Base-by-base conservation (phyloP, 2,888 invertebrate species). In the Athalia rosae region DNA sequence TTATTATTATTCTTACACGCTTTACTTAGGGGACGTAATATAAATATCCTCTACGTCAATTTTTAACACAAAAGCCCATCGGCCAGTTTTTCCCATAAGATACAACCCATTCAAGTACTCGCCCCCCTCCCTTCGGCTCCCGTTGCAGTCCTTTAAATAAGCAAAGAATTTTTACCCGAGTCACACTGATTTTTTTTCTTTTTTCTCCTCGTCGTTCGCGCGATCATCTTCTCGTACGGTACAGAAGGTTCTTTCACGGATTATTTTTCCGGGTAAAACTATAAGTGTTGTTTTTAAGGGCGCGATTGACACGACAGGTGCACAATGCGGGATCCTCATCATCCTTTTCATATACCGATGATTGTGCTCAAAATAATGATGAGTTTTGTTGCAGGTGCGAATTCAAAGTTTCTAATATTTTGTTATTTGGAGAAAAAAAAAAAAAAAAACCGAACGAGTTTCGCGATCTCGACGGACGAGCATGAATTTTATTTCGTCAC, bases 231-330 rank as follows among this genome's bases (percentile, higher is more conserved):
- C 43, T 67, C 41, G 45, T 58, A 43, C 41, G 53, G 28, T 53
- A 4, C 9, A 64, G 64, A 47, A 50, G 53, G 15, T 71, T 48
- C 74, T 74, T 74, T 62, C 28, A 28, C 50, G 61, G 74, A 61
- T 74, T 74, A 74, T 74, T 74, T 61, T 74, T 83, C 77, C 80
- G 82, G 85, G 86, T 85, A 86, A 28, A 59, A 61, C 62, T 82
- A 61, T n/a, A 84, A 85, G 88, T 87, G 89, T 89, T 89, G 86
- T 89, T 88, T 86, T 84, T 88, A 87, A 87, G 86, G 87, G 28
- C 28, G 28, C 87, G 87, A 86, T 85, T 88, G 89, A 88, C 87
- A 86, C 86, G 89, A 89, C 89, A 88, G 88, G 87, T 88, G 89
- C 79, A 86, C 85, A 86, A 87, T 86, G 84, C 28, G 28, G 28